These are phyloP conservation scores for Bos taurus DNA, from an alignment of 2,113 vertebrate species.

Conservation along the genomic window ARS-UCD2.0 NC_037335.1:22533001-22533500, in stretches of 20 bases:
- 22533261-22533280: background rate
- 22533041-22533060: background rate
- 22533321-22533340: background rate
- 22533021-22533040: background rate
- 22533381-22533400: background rate
- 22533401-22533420: background rate
- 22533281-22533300: background rate
- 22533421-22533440: background rate
- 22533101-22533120: background rate
- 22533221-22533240: background rate
- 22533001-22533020: background rate
- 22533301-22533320: background rate
- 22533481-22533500: background rate
- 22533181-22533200: background rate
- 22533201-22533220: background rate
- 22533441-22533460: background rate
- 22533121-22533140: slow-evolving; percentile 4
- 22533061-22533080: background rate
- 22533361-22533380: background rate
- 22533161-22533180: slow-evolving; percentile 4
- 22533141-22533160: background rate
- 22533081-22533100: background rate
- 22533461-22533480: background rate
- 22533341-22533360: background rate
- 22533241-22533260: background rate